Base-by-base conservation (phyloP, 1,140 invertebrate species). In the Leptopilina clavipes region DNA sequence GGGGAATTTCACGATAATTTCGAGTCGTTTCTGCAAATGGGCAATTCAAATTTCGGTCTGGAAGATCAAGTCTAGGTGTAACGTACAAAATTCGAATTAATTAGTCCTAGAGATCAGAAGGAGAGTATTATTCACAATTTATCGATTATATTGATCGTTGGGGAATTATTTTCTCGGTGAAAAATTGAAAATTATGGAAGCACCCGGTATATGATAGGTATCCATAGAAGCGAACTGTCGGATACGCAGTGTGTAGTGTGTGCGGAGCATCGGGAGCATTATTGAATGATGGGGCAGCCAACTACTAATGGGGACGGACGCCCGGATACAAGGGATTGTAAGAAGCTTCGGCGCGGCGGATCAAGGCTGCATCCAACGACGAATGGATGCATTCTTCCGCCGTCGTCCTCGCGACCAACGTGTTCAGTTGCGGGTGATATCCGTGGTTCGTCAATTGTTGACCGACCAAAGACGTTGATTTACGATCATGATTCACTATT, bases 211-310 rank as follows among this genome's bases (percentile, higher is more conserved):
- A 19, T 65, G 59, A 65, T 65, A 65, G 79, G 78, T 81, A 81
- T 81, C 81, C 59, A 25, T 65, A 65, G 22, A 65, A 75, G 54
- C 45, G 14, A 73, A 65, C 74, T 77, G 76, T 76, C 78, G 72
- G 74, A 79, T 73, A 80, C 80, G 79, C 78, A 85, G 80, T 78
- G 45, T 82, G 78, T 1, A 40, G 82, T 31, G 85, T 79, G 82
- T 78, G 84, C 83, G 84, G 82, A 81, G 79, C 85, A 87, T 87
- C 86, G 85, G 83, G 84, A 89, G 87, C 85, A 82, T 90, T 90
- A 90, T 90, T 90, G 88, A 90, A 90, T 90, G 89, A 90, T 90
- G 89, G 89, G 82, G 83, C 87, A 86, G 84, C 84, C 86, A 85
- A 86, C 86, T 89, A 85, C 85, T 89, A 90, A 89, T 90, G 88